A percentile compares a stretch with the other conserved stretches of the same genome.
Evolutionary conservation across 2,113 vertebrate species (phyloP).

Genomic region (Agelaius phoeniceus): DNA sequence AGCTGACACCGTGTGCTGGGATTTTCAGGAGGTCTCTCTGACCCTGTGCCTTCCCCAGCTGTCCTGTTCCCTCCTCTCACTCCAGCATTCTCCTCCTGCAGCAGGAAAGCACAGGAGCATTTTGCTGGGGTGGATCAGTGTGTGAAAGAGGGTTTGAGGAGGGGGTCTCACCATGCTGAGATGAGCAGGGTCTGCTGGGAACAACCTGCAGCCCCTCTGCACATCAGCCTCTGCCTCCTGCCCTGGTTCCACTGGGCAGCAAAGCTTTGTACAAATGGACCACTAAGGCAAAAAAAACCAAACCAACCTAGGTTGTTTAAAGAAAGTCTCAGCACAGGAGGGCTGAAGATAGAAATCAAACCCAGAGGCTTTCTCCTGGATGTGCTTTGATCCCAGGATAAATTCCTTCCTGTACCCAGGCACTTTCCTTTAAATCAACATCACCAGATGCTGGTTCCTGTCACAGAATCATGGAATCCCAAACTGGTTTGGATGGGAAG

Average conservation of each 20-base stretch:
- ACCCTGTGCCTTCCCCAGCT: not conserved
- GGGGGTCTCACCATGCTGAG: not conserved
- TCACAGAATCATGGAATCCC: not conserved
- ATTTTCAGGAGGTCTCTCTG: not conserved
- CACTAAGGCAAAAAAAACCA: not conserved
- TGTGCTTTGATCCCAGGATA: not conserved
- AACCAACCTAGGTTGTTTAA: fast-evolving
- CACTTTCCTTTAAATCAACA: not conserved
- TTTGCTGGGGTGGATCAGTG: not conserved
- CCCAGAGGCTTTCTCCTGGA: not conserved
- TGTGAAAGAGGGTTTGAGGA: fast-evolving
- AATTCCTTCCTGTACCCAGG: not conserved
- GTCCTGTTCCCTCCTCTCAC: not conserved
- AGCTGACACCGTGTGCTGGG: not conserved
- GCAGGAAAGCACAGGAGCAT: not conserved
- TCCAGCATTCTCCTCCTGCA: not conserved
- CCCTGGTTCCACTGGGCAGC: not conserved
- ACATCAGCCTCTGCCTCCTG: not conserved
- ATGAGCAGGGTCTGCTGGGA: not conserved
- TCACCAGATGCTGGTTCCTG: fast-evolving
- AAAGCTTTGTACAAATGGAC: not conserved
- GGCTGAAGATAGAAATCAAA: not conserved
- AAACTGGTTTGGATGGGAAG: not conserved
- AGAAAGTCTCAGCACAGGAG: fast-evolving
- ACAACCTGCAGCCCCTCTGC: not conserved